Conservation (phyloP, 2,113 vertebrate species). For the Spilogale gracilis region DNA sequence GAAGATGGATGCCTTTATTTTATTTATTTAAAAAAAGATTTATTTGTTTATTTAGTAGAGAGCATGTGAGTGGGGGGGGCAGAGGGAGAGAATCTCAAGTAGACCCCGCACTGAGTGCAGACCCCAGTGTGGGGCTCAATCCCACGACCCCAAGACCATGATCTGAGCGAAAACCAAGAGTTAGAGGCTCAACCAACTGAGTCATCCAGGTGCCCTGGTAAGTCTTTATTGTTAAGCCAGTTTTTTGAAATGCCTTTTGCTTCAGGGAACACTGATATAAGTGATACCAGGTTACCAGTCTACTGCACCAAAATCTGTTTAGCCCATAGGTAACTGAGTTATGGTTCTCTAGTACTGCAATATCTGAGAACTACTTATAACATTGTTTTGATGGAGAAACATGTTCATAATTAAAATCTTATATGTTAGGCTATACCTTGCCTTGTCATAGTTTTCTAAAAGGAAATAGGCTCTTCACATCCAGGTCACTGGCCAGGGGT, state of each 20-base stretch:
- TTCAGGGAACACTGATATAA: neutral
- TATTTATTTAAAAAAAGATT: neutral
- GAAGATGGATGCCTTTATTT: neutral
- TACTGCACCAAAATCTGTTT: neutral
- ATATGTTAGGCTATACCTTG: neutral
- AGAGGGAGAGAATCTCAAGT: neutral
- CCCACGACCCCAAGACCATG: neutral
- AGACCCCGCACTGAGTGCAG: neutral
- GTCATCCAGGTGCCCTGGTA: neutral
- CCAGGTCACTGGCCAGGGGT: neutral
- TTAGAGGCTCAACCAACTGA: neutral
- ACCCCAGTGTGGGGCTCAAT: neutral
- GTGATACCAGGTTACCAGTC: neutral
- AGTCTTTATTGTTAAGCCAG: neutral
- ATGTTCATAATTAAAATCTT: neutral
- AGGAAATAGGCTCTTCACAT: neutral
- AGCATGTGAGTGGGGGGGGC: neutral
- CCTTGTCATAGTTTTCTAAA: neutral
- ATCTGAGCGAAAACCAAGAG: neutral
- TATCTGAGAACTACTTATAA: neutral
- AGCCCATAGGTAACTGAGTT: neutral
- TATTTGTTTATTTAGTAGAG: neutral
- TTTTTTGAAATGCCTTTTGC: slow-evolving; percentile 7
- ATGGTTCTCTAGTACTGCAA: neutral
- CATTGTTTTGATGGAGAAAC: neutral